A percentile compares a stretch with the other conserved stretches of the same genome.
Conservation (phyloP, 2,797 vertebrate species). For the Neosalanx taihuensis region DNA sequence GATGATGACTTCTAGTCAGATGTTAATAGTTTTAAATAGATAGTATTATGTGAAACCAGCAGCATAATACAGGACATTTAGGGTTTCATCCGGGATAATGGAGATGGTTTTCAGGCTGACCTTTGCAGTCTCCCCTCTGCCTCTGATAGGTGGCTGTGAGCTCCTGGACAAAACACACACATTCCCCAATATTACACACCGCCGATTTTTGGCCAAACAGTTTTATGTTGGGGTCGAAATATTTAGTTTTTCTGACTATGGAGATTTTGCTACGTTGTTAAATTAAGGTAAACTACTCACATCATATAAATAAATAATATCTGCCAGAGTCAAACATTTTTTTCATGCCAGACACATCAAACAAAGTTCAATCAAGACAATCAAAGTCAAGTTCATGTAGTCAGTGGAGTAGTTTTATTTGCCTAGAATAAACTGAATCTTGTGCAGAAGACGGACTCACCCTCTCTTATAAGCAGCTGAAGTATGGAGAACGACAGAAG, state of each 20-base stretch:
- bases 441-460: constrained; percentile 71
- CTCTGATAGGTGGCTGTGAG: constrained; percentile 63
- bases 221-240: too few species aligned
- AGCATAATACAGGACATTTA: too few species aligned
- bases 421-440: too few species aligned
- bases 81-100: not conserved
- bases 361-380: too few species aligned
- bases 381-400: too few species aligned
- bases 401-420: not conserved
- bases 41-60: not conserved
- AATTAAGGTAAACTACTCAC: too few species aligned
- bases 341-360: too few species aligned
- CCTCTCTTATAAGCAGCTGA: constrained; percentile 83
- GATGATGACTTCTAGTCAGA: not conserved
- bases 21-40: not conserved
- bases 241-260: too few species aligned
- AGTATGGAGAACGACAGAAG: constrained; percentile 83
- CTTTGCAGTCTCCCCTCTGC: constrained; percentile 67
- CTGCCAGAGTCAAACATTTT: not conserved
- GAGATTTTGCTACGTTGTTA: too few species aligned
- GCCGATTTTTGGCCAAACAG: too few species aligned
- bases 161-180: constrained; percentile 48
- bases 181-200: not conserved
- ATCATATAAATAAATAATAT: not conserved
- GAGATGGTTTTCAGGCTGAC: constrained; percentile 41